A percentile compares a stretch with the other conserved stretches of the same genome.
These are phyloP conservation scores for Carposina sasakii DNA, from an alignment of 1,140 invertebrate species.

Conservation along the genomic window DNA sequence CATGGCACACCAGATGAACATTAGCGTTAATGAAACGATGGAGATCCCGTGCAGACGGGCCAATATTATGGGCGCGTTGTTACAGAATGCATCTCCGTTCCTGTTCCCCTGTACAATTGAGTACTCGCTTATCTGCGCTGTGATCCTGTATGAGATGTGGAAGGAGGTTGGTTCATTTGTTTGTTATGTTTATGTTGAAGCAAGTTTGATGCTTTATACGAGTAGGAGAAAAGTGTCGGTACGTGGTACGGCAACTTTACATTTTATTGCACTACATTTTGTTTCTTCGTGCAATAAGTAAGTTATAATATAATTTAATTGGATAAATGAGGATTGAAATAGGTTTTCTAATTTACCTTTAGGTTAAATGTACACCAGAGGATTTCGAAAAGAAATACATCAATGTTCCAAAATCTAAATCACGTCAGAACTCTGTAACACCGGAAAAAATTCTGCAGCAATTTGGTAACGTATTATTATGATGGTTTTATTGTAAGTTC, in stretches of 20 bases:
- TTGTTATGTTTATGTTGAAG: not conserved
- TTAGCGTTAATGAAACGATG: slow-evolving; percentile 25
- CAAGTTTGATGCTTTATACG: not conserved
- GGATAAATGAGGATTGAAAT: too few relatives aligned
- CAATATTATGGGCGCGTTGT: slow-evolving; percentile 79
- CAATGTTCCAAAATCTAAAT: slow-evolving; percentile 43
- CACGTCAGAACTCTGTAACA: slow-evolving; percentile 62
- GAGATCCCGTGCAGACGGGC: slow-evolving; percentile 59
- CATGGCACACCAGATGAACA: slow-evolving; percentile 26
- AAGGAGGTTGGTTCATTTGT: slow-evolving; percentile 69
- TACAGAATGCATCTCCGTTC: slow-evolving; percentile 87
- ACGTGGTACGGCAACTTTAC: not conserved
- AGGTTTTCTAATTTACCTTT: slow-evolving; percentile 17
- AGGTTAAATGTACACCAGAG: slow-evolving; percentile 65
- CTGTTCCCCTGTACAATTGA: slow-evolving; percentile 94
- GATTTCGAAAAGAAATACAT: slow-evolving; percentile 65
- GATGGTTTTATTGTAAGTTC: too few relatives aligned
- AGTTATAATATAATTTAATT: too few relatives aligned
- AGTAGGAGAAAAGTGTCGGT: not conserved
- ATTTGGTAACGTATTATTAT: slow-evolving; percentile 43
- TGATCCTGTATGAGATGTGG: slow-evolving; percentile 90
- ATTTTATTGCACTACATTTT: not conserved
- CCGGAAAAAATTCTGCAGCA: slow-evolving; percentile 66
- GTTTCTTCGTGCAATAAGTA: not conserved
- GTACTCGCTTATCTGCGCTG: slow-evolving; percentile 88